phyloP scores from a whole-genome alignment of 2,113 vertebrate genomes.

The Chloebia gouldiae region DNA sequence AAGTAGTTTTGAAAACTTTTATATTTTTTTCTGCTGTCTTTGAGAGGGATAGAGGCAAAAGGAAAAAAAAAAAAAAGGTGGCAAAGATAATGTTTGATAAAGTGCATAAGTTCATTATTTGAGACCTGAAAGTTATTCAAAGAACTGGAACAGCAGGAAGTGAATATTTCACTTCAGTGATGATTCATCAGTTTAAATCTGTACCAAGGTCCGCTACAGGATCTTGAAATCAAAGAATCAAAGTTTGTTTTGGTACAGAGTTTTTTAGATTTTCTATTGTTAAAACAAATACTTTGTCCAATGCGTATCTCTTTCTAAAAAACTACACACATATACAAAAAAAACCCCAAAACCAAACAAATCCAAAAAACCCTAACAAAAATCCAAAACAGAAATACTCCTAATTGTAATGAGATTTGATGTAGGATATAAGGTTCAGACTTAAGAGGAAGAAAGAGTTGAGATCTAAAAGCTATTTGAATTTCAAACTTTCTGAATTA shows the following conservation, averaged over 20 bases:
- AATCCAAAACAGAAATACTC: rapidly evolving
- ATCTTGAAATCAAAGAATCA: background rate
- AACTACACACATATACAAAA: background rate
- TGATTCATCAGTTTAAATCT: background rate
- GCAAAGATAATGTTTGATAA: background rate
- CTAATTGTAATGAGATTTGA: background rate
- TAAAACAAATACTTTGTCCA: background rate
- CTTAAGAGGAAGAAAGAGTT: background rate
- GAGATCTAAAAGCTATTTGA: background rate
- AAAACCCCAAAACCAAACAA: background rate
- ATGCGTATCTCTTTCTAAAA: background rate
- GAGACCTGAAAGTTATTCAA: background rate
- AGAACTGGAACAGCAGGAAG: background rate
- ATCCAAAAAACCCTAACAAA: no score
- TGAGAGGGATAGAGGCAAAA: background rate
- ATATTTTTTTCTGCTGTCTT: background rate
- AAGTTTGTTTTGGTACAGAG: background rate
- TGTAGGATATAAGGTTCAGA: background rate
- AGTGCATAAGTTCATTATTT: background rate
- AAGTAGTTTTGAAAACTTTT: background rate
- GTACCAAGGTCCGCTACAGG: background rate
- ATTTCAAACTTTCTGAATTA: background rate
- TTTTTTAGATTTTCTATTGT: background rate
- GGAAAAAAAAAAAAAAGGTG: background rate
- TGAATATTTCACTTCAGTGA: background rate